phyloP scores from a whole-genome alignment of 2,888 invertebrate species.

The Synanthedon vespiformis region DNA sequence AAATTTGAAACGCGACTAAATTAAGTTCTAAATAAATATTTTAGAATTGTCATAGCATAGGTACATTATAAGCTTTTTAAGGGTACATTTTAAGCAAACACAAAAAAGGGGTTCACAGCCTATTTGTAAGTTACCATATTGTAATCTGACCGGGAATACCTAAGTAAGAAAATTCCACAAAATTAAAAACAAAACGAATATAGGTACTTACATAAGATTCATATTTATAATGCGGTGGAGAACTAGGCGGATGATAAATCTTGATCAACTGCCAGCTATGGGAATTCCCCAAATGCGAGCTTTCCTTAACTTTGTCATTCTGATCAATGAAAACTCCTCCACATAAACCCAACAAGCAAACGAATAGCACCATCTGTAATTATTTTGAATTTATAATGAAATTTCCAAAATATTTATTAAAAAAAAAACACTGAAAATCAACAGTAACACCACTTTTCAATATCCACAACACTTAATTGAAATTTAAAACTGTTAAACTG shows the following conservation, averaged over 20 bases:
- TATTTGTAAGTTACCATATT: too few species aligned
- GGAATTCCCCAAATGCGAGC: slow-evolving; percentile 10
- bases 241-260: slow-evolving; percentile 37
- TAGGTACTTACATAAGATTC: slow-evolving; percentile 4
- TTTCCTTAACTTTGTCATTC: slow-evolving; percentile 14
- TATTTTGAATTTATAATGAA: too few species aligned
- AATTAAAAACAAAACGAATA: background rate
- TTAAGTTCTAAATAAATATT: too few species aligned
- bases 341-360: slow-evolving; percentile 31
- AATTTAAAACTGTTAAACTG: background rate
- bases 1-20: too few species aligned
- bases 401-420: too few species aligned
- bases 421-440: too few species aligned
- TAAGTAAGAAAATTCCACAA: background rate
- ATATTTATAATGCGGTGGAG: slow-evolving; percentile 14
- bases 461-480: background rate
- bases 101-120: too few species aligned
- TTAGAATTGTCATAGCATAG: too few species aligned
- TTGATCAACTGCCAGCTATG: slow-evolving; percentile 44
- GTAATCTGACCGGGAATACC: too few species aligned
- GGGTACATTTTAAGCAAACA: too few species aligned
- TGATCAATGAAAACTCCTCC: slow-evolving; percentile 39
- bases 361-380: slow-evolving; percentile 38
- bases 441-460: too few species aligned
- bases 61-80: too few species aligned